Percentiles rank a stretch among this genome's conserved stretches.
These are phyloP conservation scores for Rhamphomyia laevipes DNA, from an alignment of 2,888 invertebrate species.

Conservation along the genomic window DNA sequence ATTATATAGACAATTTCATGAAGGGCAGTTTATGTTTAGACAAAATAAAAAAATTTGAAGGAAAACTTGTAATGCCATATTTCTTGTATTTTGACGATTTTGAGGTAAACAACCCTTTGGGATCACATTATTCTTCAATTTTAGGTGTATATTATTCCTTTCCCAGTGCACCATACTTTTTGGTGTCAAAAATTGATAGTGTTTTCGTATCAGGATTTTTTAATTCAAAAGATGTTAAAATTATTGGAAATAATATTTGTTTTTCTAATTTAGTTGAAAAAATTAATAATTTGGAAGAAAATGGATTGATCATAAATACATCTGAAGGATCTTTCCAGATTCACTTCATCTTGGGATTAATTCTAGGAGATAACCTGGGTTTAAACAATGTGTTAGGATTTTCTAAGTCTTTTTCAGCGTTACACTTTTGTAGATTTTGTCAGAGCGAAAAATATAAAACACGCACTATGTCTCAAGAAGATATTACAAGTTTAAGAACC, in stretches of 20 bases:
- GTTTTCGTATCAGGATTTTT: background rate
- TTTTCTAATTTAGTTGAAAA: background rate
- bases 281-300: background rate
- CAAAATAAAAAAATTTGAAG: no score
- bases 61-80: no score
- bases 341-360: conserved; percentile 5
- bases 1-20: background rate
- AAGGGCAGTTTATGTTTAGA: no score
- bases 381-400: background rate
- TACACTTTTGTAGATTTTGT: conserved; percentile 16
- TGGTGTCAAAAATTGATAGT: background rate
- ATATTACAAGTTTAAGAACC: conserved; percentile 10
- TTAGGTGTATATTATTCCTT: background rate
- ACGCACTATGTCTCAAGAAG: conserved; percentile 8
- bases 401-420: conserved; percentile 12
- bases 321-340: conserved; percentile 1
- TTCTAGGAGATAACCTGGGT: background rate
- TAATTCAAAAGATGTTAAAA: background rate
- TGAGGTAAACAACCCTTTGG: background rate
- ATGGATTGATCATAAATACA: background rate
- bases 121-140: background rate
- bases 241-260: background rate
- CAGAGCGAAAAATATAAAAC: conserved; percentile 7
- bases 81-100: no score
- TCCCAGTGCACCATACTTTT: background rate